Evolutionary conservation across 2,113 vertebrate genomes (phyloP).

Genomic region (Pionites leucogaster): DNA sequence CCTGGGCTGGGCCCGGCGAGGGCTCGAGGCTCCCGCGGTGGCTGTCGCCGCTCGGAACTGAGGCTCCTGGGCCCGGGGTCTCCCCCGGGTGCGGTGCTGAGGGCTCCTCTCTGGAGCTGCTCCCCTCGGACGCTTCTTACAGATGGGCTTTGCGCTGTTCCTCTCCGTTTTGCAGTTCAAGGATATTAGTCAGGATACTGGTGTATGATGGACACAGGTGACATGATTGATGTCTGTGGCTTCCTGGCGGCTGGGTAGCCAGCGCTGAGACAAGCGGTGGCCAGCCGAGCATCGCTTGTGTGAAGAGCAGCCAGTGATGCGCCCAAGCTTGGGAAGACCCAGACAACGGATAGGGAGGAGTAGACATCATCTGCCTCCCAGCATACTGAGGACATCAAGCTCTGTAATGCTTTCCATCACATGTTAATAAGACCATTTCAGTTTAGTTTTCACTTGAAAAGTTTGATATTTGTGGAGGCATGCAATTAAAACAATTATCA

Average conservation of each 20-base stretch:
- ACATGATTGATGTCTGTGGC: fast-evolving
- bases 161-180: background rate
- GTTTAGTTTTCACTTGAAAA: background rate
- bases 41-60: fast-evolving
- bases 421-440: background rate
- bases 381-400: background rate
- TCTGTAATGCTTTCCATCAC: background rate
- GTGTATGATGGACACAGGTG: background rate
- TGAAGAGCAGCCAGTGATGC: background rate
- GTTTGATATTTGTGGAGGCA: background rate
- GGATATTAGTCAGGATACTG: background rate
- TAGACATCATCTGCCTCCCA: background rate
- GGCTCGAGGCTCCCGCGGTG: too few species aligned
- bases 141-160: background rate
- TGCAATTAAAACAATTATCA: background rate
- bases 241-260: background rate
- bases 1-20: too few species aligned
- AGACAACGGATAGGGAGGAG: background rate
- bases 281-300: background rate
- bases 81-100: too few species aligned
- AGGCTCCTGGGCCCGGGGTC: background rate
- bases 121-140: background rate
- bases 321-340: background rate
- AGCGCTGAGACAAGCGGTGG: background rate
- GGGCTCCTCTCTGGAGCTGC: background rate